phyloP scores from a whole-genome alignment of 2,797 vertebrate genomes.

The Clarias fuscus region DNA sequence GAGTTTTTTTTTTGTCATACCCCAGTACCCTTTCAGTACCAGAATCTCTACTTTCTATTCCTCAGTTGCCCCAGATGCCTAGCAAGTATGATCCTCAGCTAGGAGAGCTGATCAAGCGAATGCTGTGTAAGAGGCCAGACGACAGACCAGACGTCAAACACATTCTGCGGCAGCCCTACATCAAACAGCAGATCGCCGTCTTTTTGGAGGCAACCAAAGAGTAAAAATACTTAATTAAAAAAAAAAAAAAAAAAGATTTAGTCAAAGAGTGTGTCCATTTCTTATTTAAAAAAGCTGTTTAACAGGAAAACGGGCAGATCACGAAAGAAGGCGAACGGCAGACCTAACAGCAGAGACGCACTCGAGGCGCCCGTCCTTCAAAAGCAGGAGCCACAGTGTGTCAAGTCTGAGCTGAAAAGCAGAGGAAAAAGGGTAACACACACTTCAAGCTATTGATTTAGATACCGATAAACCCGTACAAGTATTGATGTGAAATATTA shows the following conservation, averaged over 20 bases:
- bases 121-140: constrained; percentile 92
- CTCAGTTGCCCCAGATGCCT: constrained; percentile 92
- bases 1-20: neutral
- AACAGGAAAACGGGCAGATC: constrained; percentile 87
- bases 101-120: constrained; percentile 86
- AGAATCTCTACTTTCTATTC: constrained; percentile 31
- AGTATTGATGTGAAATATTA: neutral
- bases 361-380: constrained; percentile 56
- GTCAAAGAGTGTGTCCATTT: neutral
- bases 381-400: constrained; percentile 59
- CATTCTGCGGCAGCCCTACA: constrained; percentile 90
- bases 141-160: constrained; percentile 89
- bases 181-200: constrained; percentile 88
- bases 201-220: constrained; percentile 93
- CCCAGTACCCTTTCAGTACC: neutral
- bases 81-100: constrained; percentile 88
- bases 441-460: neutral
- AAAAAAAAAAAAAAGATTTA: neutral
- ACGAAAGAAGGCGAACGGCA: constrained; percentile 76
- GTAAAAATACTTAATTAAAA: constrained; percentile 65
- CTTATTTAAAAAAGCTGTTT: constrained; percentile 4
- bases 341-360: constrained; percentile 61
- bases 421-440: constrained; percentile 72
- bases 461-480: neutral
- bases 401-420: constrained; percentile 62